Conservation (phyloP, 2,797 vertebrate species). For the Lepus townsendii region DNA sequence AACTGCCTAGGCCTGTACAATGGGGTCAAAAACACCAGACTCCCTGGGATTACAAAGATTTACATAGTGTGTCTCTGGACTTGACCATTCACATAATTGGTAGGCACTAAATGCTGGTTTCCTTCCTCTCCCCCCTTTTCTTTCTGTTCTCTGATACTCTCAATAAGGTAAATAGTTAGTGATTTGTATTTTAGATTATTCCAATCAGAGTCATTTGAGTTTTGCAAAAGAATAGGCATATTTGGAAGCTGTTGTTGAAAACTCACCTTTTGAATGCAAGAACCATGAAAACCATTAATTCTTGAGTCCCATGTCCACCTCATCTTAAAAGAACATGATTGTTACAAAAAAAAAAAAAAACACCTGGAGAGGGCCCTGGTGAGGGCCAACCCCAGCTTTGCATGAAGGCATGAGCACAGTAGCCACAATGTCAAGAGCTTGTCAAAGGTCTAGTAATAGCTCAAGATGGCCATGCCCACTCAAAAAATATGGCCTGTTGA, state of each 20-base stretch:
- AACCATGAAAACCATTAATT: background rate
- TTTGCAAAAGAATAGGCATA: background rate
- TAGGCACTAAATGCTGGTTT: background rate
- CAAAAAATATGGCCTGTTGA: background rate
- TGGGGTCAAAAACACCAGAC: background rate
- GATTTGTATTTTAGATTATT: background rate
- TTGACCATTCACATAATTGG: background rate
- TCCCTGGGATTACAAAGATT: background rate
- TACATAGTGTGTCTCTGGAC: background rate
- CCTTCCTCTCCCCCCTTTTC: background rate
- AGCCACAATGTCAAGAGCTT: background rate
- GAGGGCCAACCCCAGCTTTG: background rate
- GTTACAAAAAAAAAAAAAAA: background rate
- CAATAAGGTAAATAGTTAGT: background rate
- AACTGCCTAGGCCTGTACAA: background rate
- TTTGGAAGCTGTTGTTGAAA: background rate
- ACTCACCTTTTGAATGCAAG: background rate
- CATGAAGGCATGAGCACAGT: background rate
- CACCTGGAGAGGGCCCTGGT: background rate
- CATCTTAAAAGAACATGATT: background rate
- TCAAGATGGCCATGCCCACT: background rate
- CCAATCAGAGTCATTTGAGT: constrained; percentile 1
- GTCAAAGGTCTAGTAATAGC: background rate
- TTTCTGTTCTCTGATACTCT: background rate
- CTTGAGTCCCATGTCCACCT: background rate